phyloP scores from a whole-genome alignment of 2,113 vertebrate genomes.

The Octodon degus region DNA sequence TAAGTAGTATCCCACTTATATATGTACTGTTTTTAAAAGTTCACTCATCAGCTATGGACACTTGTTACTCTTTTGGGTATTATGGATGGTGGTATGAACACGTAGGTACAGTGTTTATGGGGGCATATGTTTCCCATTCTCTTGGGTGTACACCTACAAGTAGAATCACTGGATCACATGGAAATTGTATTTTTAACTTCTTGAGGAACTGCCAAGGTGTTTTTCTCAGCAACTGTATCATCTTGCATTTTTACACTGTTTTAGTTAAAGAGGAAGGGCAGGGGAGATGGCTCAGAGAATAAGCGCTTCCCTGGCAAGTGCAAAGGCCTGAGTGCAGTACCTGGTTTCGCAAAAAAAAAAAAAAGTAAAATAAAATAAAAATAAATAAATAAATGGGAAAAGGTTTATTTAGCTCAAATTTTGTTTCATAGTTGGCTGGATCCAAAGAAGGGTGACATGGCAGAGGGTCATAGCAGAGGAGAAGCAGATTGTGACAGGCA shows the following conservation, averaged over 20 bases:
- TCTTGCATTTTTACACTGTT: background rate
- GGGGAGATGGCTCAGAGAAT: too few relatives aligned
- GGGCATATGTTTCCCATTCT: background rate
- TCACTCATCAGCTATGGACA: background rate
- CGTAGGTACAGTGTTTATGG: background rate
- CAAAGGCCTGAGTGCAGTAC: too few relatives aligned
- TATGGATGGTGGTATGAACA: background rate
- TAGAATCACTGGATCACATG: background rate
- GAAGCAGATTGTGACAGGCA: background rate
- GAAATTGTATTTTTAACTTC: background rate
- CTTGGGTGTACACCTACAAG: background rate
- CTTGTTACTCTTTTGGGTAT: background rate
- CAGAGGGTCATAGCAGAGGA: background rate
- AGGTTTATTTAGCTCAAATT: background rate
- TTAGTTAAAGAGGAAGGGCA: background rate
- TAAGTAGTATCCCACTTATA: background rate
- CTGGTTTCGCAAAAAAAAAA: too few relatives aligned
- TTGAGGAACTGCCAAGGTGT: background rate
- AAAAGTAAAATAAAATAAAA: too few relatives aligned
- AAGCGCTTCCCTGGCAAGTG: too few relatives aligned
- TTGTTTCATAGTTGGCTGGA: background rate
- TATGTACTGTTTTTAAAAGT: background rate
- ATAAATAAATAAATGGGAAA: too few relatives aligned
- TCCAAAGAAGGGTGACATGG: background rate
- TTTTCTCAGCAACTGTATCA: background rate